A percentile compares a stretch with the other conserved stretches of the same genome.
These are phyloP conservation scores for Pachyseris speciosa DNA, from an alignment of 64 coral and sea anemone species.

Conservation along the genomic window DNA sequence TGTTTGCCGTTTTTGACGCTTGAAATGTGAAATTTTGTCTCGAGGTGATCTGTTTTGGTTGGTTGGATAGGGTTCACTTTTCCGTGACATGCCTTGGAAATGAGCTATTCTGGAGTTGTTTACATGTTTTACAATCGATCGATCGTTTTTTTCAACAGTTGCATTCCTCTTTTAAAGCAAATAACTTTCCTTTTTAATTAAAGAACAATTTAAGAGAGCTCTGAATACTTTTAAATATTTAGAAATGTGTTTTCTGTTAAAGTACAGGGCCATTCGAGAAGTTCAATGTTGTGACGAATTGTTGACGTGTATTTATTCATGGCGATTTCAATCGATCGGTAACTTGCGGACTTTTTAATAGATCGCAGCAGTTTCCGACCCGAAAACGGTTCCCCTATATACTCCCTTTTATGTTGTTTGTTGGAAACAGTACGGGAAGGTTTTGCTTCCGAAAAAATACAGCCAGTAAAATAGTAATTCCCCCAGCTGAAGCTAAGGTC, in stretches of 20 bases:
- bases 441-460: not conserved
- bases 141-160: not conserved
- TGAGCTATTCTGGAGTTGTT: not conserved
- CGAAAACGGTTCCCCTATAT: not conserved
- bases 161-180: not conserved
- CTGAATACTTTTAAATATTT: not conserved
- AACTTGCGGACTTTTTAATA: not conserved
- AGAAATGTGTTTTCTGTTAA: conserved; percentile 14
- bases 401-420: not conserved
- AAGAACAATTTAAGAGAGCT: conserved; percentile 1
- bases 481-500: not conserved
- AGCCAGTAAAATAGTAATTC: not conserved
- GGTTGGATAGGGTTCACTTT: not conserved
- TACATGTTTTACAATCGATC: conserved; percentile 28
- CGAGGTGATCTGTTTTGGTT: conserved; percentile 16
- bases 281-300: conserved; percentile 27
- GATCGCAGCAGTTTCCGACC: not conserved
- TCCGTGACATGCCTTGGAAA: conserved; percentile 47
- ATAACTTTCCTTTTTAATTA: conserved; percentile 10
- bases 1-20: conserved; percentile 8
- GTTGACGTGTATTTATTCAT: not conserved
- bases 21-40: conserved; percentile 18
- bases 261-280: conserved; percentile 1
- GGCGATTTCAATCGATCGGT: not conserved
- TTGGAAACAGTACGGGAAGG: not conserved